A percentile compares a stretch with the other conserved stretches of the same genome.
These are phyloP conservation scores for Megaceryle alcyon DNA, from an alignment of 2,797 vertebrate species.

Conservation along the genomic window DNA sequence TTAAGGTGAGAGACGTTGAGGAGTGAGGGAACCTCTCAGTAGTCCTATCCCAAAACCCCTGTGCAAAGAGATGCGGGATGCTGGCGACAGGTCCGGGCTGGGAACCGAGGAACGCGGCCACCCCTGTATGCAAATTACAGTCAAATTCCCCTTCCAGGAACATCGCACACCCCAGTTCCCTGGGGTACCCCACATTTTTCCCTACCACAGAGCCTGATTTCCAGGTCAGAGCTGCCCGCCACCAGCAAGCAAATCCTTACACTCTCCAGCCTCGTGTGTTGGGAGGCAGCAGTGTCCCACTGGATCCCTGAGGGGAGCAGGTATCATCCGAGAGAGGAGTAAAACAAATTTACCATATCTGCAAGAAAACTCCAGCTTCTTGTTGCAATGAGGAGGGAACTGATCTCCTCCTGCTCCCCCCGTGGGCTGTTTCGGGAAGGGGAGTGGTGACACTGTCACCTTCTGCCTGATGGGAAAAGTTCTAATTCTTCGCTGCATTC, in stretches of 20 bases:
- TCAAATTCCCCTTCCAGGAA: background rate
- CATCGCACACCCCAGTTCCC: fast-evolving
- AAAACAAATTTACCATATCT: background rate
- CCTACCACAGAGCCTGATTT: fast-evolving
- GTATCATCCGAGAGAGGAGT: fast-evolving
- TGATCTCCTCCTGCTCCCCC: background rate
- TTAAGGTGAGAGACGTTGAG: background rate
- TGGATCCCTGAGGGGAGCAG: fast-evolving
- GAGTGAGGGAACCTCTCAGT: background rate
- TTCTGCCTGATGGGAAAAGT: background rate
- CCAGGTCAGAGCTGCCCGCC: background rate
- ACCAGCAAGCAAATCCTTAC: background rate
- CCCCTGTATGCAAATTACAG: background rate
- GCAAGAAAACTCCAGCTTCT: background rate
- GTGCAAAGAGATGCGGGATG: fast-evolving
- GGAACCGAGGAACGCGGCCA: fast-evolving
- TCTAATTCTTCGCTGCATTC: background rate
- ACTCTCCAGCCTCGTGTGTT: fast-evolving
- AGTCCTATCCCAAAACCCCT: background rate
- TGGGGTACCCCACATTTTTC: background rate
- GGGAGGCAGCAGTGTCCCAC: fast-evolving
- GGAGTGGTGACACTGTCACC: fast-evolving
- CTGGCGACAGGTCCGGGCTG: fast-evolving
- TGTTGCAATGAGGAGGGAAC: background rate
- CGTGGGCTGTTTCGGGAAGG: background rate